Conservation (phyloP, 1,140 invertebrate genomes). For the Coptotermes formosanus region DNA sequence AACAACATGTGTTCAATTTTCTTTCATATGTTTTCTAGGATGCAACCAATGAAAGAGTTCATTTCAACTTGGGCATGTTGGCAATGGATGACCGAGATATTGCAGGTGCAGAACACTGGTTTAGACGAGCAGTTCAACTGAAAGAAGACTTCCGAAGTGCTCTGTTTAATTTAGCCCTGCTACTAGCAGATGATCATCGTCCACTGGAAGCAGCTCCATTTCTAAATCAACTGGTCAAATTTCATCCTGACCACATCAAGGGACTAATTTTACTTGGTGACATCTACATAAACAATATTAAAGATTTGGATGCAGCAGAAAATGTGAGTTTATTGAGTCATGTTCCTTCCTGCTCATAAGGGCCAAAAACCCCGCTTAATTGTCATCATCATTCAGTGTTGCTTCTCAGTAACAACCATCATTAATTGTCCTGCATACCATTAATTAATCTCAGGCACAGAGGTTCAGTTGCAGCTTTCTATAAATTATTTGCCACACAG, state of each 20-base stretch:
- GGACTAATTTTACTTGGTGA: constrained; percentile 92
- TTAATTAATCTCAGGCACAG: no score
- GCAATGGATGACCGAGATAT: constrained; percentile 92
- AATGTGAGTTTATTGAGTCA: constrained; percentile 59
- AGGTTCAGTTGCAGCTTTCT: no score
- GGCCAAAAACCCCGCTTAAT: neutral
- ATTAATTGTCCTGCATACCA: no score
- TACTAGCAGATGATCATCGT: constrained; percentile 82
- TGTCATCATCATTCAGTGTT: neutral
- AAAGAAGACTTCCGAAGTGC: constrained; percentile 87
- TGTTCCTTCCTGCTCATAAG: constrained; percentile 19
- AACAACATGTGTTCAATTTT: no score
- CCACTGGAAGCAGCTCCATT: constrained; percentile 91
- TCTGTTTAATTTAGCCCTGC: constrained; percentile 89
- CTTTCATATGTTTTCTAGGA: constrained; percentile 47
- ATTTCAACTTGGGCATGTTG: constrained; percentile 95
- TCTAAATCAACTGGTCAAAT: constrained; percentile 84
- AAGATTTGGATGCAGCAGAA: constrained; percentile 89
- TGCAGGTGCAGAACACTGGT: constrained; percentile 85
- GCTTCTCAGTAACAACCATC: no score
- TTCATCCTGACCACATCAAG: constrained; percentile 93
- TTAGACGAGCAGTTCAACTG: constrained; percentile 79
- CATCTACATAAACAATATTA: constrained; percentile 95
- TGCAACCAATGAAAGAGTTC: constrained; percentile 79
- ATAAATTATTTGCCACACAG: no score